phyloP scores from a whole-genome alignment of 1,140 invertebrate genomes.

The Macrosteles quadrilineatus region DNA sequence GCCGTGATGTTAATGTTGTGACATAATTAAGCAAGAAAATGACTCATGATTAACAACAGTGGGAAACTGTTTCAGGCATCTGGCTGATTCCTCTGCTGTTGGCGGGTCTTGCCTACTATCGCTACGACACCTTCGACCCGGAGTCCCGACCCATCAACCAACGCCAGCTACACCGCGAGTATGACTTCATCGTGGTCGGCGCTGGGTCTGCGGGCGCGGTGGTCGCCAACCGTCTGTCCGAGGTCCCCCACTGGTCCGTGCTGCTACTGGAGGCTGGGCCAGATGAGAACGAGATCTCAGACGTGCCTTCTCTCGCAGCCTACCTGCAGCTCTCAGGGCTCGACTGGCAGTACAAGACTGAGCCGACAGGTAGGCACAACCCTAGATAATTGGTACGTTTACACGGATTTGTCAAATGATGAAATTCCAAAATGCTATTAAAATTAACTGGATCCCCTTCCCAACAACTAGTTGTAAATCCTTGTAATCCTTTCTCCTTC shows the following conservation, averaged over 20 bases:
- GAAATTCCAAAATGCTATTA: no score
- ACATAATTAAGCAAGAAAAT: no score
- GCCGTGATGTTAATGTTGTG: no score
- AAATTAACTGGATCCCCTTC: no score
- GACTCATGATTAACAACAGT: no score
- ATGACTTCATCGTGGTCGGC: slow-evolving; percentile 86
- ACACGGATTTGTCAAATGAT: no score
- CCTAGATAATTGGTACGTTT: no score
- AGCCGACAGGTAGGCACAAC: slow-evolving; percentile 73
- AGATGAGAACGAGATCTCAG: slow-evolving; percentile 88
- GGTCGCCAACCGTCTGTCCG: slow-evolving; percentile 85
- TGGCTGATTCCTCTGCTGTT: slow-evolving; percentile 82
- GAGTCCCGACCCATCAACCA: slow-evolving; percentile 68
- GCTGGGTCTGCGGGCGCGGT: slow-evolving; percentile 93
- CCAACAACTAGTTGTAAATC: no score
- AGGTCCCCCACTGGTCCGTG: slow-evolving; percentile 73
- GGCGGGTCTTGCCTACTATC: slow-evolving; percentile 77
- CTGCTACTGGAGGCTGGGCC: slow-evolving; percentile 89
- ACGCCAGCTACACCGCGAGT: slow-evolving; percentile 61
- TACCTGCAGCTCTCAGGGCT: slow-evolving; percentile 85
- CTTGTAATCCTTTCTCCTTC: no score
- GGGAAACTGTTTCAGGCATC: slow-evolving; percentile 60
- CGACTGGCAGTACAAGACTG: slow-evolving; percentile 92
- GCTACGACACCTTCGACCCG: slow-evolving; percentile 78
- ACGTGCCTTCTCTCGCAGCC: slow-evolving; percentile 84